A percentile compares a stretch with the other conserved stretches of the same genome.
Evolutionary conservation across 64 coral and sea anemone species (phyloP).

Genomic region (Porites lutea): DNA sequence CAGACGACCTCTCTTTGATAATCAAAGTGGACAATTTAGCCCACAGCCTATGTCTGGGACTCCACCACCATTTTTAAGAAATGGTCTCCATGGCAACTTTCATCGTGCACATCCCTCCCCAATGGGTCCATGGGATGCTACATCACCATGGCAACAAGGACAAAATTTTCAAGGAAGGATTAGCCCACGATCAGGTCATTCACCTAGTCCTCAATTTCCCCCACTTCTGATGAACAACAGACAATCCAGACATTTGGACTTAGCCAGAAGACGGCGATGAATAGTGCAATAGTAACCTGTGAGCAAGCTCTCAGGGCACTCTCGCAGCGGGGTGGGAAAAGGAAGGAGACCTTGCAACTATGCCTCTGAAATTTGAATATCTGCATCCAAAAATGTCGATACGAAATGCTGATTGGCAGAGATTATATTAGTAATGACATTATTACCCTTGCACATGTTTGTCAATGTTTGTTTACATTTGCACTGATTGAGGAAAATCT

Average conservation of each 20-base stretch:
- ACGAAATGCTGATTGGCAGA: no score
- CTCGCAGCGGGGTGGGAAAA: no score
- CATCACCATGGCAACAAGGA: constrained; percentile 46
- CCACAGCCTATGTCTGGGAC: not conserved
- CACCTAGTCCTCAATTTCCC: not conserved
- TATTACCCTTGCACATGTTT: no score
- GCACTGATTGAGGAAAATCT: no score
- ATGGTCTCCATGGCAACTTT: not conserved
- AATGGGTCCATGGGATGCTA: not conserved
- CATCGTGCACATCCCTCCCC: not conserved
- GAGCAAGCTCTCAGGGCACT: no score
- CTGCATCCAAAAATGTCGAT: no score
- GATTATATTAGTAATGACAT: no score
- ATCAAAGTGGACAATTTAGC: not conserved
- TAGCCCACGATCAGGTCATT: not conserved
- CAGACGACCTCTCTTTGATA: constrained; percentile 3
- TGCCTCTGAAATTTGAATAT: no score
- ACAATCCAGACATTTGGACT: not conserved
- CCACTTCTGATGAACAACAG: not conserved
- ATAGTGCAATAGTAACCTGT: not conserved
- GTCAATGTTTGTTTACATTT: no score
- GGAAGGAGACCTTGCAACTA: no score
- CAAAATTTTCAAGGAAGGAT: not conserved
- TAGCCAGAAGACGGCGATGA: not conserved
- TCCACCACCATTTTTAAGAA: not conserved